phyloP scores from a whole-genome alignment of 2,888 invertebrate genomes.

The Nebria brevicollis region DNA sequence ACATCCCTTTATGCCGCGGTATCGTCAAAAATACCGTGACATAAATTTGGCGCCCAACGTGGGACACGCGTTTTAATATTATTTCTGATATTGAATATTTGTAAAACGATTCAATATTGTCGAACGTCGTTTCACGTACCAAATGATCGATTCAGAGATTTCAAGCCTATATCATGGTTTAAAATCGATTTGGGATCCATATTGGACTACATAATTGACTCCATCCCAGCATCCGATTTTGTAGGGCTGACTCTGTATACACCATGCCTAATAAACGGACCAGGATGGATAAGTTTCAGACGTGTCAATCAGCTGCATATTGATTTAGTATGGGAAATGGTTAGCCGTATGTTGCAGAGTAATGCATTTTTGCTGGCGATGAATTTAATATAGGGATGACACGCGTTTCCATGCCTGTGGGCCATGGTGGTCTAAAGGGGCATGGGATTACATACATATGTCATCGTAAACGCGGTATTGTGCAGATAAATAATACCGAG shows the following conservation, averaged over 20 bases:
- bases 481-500: neutral
- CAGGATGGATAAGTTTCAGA: no score
- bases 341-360: neutral
- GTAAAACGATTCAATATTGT: no score
- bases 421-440: neutral
- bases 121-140: no score
- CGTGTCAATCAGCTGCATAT: neutral
- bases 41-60: no score
- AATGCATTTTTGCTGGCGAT: neutral
- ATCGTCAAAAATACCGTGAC: no score
- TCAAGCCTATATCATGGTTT: neutral
- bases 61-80: no score
- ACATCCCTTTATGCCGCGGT: no score
- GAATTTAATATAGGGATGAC: neutral
- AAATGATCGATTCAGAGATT: no score
- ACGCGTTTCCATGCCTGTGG: neutral
- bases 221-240: neutral
- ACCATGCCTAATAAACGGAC: no score
- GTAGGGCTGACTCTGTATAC: slow-evolving; percentile 7
- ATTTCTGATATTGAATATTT: no score
- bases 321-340: neutral
- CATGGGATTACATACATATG: neutral
- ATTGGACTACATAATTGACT: neutral
- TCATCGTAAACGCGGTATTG: neutral
- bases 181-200: neutral